Percentiles rank a stretch among this genome's conserved stretches.
Conservation (phyloP, 2,113 vertebrate genomes). For the Cryptomyrus ogoouensis region DNA sequence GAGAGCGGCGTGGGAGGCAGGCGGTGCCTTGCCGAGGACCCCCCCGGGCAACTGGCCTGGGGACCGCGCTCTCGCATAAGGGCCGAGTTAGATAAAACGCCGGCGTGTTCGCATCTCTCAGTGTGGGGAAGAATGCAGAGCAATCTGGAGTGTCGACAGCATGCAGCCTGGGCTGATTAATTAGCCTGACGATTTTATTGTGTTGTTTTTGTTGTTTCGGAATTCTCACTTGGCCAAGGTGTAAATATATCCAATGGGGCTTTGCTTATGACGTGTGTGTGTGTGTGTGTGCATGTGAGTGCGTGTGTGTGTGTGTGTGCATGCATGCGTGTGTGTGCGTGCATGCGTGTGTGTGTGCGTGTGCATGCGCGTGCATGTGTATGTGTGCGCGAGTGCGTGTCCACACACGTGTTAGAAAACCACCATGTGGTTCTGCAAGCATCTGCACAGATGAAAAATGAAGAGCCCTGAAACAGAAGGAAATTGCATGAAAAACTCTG, state of each 20-base stretch:
- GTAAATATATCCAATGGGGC: background rate
- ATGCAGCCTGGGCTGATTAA: background rate
- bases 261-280: background rate
- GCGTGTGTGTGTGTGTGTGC: no score
- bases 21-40: background rate
- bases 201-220: background rate
- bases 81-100: background rate
- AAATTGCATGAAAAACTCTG: background rate
- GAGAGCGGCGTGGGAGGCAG: background rate
- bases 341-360: background rate
- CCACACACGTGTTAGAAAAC: background rate
- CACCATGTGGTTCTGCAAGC: background rate
- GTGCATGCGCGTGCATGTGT: background rate
- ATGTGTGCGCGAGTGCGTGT: background rate
- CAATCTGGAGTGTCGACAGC: background rate
- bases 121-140: background rate
- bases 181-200: background rate
- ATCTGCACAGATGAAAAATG: background rate
- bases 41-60: background rate
- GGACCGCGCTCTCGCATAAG: background rate
- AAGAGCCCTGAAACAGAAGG: background rate
- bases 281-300: background rate
- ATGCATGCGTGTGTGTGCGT: background rate
- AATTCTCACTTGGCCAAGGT: background rate
- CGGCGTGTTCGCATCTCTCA: background rate